A percentile compares a stretch with the other conserved stretches of the same genome.
Conservation (phyloP, 2,888 invertebrate genomes). For the Lasioglossum malachurum region DNA sequence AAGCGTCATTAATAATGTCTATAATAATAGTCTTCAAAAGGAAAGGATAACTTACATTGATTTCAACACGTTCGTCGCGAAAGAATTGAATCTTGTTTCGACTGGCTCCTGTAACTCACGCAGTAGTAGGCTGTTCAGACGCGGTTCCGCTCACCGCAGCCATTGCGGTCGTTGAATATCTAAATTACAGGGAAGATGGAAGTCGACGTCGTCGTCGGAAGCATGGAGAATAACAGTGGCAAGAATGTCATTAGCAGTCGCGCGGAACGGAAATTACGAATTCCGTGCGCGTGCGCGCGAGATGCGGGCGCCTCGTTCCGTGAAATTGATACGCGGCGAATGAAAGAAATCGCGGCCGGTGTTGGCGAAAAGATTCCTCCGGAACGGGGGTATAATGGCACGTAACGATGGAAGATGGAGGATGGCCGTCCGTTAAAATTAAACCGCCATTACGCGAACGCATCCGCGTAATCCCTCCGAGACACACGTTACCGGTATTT, state of each 20-base stretch:
- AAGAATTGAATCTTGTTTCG: no score
- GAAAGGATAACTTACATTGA: no score
- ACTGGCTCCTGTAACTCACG: background rate
- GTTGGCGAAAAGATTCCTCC: background rate
- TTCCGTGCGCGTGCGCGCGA: background rate
- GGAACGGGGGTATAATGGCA: slow-evolving; percentile 25
- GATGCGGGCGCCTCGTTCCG: background rate
- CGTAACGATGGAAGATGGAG: slow-evolving; percentile 44
- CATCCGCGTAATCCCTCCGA: slow-evolving; percentile 26
- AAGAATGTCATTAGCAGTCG: background rate
- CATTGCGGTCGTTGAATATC: background rate
- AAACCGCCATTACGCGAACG: slow-evolving; percentile 48
- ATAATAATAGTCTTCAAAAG: no score
- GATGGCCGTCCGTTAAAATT: slow-evolving; percentile 54
- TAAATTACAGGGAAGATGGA: background rate
- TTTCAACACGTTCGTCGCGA: no score
- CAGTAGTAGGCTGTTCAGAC: background rate
- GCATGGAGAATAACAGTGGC: background rate
- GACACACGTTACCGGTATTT: slow-evolving; percentile 24
- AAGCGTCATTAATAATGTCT: no score
- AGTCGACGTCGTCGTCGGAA: background rate
- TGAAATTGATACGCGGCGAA: slow-evolving; percentile 1
- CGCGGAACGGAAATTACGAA: background rate
- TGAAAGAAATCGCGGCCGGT: background rate
- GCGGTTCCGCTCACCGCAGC: background rate